These are phyloP conservation scores for Pedetes capensis DNA, from an alignment of 2,113 vertebrate genomes.

Conservation along the genomic window DNA sequence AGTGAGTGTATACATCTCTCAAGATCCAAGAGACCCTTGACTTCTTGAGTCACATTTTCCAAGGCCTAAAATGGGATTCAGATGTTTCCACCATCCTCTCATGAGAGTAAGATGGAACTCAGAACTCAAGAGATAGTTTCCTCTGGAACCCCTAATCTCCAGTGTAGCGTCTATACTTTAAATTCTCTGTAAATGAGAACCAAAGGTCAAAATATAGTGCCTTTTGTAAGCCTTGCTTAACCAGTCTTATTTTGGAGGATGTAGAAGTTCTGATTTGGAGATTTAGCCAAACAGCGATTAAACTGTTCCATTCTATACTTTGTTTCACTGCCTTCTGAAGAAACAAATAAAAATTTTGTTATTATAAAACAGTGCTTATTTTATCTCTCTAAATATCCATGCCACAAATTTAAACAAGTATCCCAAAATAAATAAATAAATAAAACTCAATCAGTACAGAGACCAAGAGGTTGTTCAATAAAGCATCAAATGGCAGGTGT, in stretches of 20 bases:
- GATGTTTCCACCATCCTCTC: not conserved
- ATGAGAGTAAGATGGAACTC: not conserved
- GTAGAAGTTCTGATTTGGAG: not conserved
- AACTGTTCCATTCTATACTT: not conserved
- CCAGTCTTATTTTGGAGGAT: not conserved
- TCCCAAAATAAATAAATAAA: not conserved
- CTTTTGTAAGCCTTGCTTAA: not conserved
- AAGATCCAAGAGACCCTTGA: not conserved
- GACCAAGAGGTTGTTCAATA: not conserved
- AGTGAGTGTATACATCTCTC: not conserved
- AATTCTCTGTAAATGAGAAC: not conserved
- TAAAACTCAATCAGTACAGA: not conserved
- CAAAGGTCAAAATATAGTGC: not conserved
- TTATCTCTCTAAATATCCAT: not conserved
- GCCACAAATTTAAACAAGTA: not conserved
- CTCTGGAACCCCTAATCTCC: not conserved
- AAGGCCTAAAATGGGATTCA: not conserved
- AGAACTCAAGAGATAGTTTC: not conserved
- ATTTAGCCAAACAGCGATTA: not conserved
- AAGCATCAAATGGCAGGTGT: not conserved
- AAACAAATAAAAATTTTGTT: not conserved
- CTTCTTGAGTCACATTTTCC: not conserved
- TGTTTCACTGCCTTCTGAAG: not conserved
- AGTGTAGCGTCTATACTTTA: not conserved
- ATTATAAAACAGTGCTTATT: not conserved